A percentile compares a stretch with the other conserved stretches of the same genome.
These are phyloP conservation scores for Semotilus atromaculatus DNA, from an alignment of 2,797 vertebrate genomes.

Conservation along the genomic window DNA sequence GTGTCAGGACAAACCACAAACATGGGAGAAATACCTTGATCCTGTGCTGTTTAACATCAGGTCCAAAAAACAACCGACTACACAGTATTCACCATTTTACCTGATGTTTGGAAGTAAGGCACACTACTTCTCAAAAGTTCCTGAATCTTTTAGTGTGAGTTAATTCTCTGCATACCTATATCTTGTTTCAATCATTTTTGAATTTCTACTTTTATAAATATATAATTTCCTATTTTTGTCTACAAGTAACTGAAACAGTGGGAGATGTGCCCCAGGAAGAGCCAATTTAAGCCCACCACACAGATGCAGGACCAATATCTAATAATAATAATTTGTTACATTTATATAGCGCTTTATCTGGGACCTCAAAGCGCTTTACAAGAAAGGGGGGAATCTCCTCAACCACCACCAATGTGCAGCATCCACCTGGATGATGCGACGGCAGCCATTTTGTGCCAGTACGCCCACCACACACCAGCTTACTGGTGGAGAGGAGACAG, in stretches of 20 bases:
- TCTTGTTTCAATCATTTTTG: neutral
- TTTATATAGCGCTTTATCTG: no score
- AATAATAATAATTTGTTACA: no score
- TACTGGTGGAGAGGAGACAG: no score
- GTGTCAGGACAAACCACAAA: slow-evolving; percentile 12
- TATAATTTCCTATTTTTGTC: neutral
- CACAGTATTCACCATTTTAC: neutral
- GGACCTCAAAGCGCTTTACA: no score
- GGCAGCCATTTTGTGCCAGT: no score
- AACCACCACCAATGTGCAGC: no score
- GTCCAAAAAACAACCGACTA: slow-evolving; percentile 21
- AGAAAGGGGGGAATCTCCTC: no score
- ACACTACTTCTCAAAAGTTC: neutral
- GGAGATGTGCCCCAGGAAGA: neutral
- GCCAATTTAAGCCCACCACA: neutral
- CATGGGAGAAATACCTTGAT: slow-evolving; percentile 36
- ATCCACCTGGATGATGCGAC: no score
- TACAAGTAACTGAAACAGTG: neutral
- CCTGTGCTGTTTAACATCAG: slow-evolving; percentile 19
- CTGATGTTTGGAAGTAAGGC: slow-evolving; percentile 26
- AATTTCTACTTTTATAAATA: no score
- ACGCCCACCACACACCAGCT: no score
- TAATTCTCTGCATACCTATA: neutral
- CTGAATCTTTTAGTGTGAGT: slow-evolving; percentile 2
- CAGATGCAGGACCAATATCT: neutral